A percentile compares a stretch with the other conserved stretches of the same genome.
phyloP scores from a whole-genome alignment of 2,797 vertebrate species.

The Coranthus polyacanthus region DNA sequence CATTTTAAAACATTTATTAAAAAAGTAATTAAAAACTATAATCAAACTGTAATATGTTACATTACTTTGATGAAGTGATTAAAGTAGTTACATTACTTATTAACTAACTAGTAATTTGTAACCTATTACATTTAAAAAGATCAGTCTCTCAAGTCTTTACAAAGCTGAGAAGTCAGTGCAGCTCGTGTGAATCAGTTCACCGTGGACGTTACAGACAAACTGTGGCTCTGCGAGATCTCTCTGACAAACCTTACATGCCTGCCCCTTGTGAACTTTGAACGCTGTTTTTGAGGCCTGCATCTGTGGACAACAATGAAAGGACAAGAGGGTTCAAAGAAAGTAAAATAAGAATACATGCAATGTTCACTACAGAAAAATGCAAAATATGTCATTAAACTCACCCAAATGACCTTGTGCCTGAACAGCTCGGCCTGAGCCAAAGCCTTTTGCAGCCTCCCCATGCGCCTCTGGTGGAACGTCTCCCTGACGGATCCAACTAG shows the following conservation, averaged over 20 bases:
- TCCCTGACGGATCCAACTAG: conserved; percentile 73
- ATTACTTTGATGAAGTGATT: too few species aligned
- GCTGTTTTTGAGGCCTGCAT: conserved; percentile 69
- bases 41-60: too few species aligned
- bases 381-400: conserved; percentile 55
- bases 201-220: conserved; percentile 65
- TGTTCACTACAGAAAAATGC: conserved; percentile 20
- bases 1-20: too few species aligned
- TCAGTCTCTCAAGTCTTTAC: conserved; percentile 5
- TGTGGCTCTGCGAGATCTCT: conserved; percentile 60
- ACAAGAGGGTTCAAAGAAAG: conserved; percentile 12
- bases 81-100: too few species aligned
- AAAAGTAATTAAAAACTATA: too few species aligned
- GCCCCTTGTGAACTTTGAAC: conserved; percentile 65
- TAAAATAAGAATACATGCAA: conserved; percentile 20
- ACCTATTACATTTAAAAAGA: too few species aligned
- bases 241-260: conserved; percentile 71
- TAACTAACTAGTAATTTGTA: too few species aligned
- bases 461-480: conserved; percentile 73
- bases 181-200: conserved; percentile 75
- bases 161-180: conserved; percentile 46
- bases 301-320: conserved; percentile 54
- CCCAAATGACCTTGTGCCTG: conserved; percentile 74
- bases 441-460: conserved; percentile 70
- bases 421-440: conserved; percentile 70